Conservation (phyloP, 2,113 vertebrate species). For the Prietella phreatophila region DNA sequence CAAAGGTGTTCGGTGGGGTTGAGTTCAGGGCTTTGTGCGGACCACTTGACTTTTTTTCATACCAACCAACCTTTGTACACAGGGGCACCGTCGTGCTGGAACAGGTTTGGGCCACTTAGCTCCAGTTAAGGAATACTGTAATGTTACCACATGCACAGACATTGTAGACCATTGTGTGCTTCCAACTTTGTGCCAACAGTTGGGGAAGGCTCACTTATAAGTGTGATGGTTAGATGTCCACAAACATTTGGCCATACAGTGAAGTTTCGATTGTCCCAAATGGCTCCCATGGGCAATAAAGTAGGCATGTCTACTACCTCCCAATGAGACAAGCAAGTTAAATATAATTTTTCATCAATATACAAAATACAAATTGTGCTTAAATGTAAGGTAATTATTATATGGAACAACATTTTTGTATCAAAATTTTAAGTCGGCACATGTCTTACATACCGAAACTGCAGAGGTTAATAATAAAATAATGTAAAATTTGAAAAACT, state of each 20-base stretch:
- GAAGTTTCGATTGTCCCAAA: neutral
- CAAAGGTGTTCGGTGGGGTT: neutral
- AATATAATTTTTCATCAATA: neutral
- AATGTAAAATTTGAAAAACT: neutral
- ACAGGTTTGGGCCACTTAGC: too few relatives aligned
- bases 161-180: neutral
- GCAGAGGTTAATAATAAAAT: neutral
- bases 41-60: neutral
- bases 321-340: neutral
- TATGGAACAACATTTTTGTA: too few relatives aligned
- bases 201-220: neutral
- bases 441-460: constrained; percentile 4
- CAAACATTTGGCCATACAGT: neutral
- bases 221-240: neutral
- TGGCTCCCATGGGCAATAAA: neutral
- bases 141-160: neutral
- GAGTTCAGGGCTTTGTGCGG: neutral
- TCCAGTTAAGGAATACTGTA: neutral
- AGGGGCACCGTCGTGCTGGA: too few relatives aligned
- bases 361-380: neutral
- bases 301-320: neutral
- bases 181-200: neutral
- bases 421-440: neutral
- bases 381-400: neutral
- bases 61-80: neutral